Evolutionary conservation across 92 coral and sea anemone genomes (phyloP), one percentile per base, ranked within the genome.

Genomic region (Ricordea florida): DNA sequence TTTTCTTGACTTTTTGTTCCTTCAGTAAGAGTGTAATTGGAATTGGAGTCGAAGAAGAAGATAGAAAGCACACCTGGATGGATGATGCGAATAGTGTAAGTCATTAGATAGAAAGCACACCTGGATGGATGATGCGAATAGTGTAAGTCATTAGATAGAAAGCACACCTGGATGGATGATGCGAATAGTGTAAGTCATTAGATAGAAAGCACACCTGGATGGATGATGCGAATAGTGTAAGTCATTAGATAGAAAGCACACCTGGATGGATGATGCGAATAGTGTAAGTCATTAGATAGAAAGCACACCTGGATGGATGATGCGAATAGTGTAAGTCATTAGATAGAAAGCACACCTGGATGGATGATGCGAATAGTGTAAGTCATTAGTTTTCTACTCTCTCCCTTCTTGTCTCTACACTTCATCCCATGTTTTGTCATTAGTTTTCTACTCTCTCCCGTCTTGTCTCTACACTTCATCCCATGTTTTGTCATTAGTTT

Each of bases 161-260:
- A 91, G 36, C 98, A 94, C 78, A 94, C 98, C 0, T 94, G 98
- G 98, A 85, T 94, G 93, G 98, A 94, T 14, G 98, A 94, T 49
- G 94, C 98, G 29, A 87, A 94, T 10, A 91, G 97, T 70, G 98
- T 94, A 60, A 91, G 98, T 82, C 26, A 18, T 38, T 10, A 41
- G 5, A 14, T 22, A 20, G 98, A 14, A 94, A 91, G 36, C 98
- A 94, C 78, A 94, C 98, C 0, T 94, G 98, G 98, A 85, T 94
- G 93, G 98, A 94, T 14, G 98, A 94, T 49, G 94, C 98, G 29
- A 87, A 94, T 10, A 91, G 97, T 70, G 98, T 94, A 60, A 91
- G 98, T 82, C 26, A 18, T 38, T 10, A 41, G 5, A 14, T 22
- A 20, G 14, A 37, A 14, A 86, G 49, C 96, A 90, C 78, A 90